phyloP scores from a whole-genome alignment of 2,888 invertebrate genomes.

The Nysson spinosus region DNA sequence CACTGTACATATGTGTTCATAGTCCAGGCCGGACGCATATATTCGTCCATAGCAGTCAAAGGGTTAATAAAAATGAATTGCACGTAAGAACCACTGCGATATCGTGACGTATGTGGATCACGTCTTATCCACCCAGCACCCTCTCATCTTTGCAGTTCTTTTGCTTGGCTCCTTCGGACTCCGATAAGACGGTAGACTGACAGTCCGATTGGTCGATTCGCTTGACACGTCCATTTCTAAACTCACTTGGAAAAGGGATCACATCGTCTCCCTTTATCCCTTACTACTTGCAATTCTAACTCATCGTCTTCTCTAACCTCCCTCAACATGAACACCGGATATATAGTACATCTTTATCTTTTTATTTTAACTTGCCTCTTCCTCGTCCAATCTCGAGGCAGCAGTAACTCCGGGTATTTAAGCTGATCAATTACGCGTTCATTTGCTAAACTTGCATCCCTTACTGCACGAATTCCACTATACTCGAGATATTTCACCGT shows the following conservation, averaged over 20 bases:
- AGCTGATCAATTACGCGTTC: constrained; percentile 33
- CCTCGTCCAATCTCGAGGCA: too few species aligned
- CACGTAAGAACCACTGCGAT: too few species aligned
- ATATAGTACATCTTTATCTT: too few species aligned
- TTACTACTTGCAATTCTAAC: constrained; percentile 22
- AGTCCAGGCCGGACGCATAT: too few species aligned
- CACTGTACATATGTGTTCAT: too few species aligned
- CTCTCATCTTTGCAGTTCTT: constrained; percentile 24
- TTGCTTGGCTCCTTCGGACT: constrained; percentile 14
- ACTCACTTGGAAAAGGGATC: constrained; percentile 40
- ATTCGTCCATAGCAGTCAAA: too few species aligned
- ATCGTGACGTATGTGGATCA: constrained; percentile 51
- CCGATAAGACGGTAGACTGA: constrained; percentile 28
- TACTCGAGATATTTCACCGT: too few species aligned
- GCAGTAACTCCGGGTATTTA: constrained; percentile 26
- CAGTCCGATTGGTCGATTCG: constrained; percentile 27
- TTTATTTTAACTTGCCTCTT: too few species aligned
- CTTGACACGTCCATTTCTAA: constrained; percentile 37
- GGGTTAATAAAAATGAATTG: too few species aligned
- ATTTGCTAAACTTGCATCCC: constrained; percentile 27
- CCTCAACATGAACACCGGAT: too few species aligned
- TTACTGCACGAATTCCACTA: too few species aligned
- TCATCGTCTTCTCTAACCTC: constrained; percentile 20
- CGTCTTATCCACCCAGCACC: constrained; percentile 48
- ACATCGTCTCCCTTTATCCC: constrained; percentile 37